Evolutionary conservation across 2,888 invertebrate genomes (phyloP), one percentile per base, ranked within the genome.

Genomic region (Macaria notata): DNA sequence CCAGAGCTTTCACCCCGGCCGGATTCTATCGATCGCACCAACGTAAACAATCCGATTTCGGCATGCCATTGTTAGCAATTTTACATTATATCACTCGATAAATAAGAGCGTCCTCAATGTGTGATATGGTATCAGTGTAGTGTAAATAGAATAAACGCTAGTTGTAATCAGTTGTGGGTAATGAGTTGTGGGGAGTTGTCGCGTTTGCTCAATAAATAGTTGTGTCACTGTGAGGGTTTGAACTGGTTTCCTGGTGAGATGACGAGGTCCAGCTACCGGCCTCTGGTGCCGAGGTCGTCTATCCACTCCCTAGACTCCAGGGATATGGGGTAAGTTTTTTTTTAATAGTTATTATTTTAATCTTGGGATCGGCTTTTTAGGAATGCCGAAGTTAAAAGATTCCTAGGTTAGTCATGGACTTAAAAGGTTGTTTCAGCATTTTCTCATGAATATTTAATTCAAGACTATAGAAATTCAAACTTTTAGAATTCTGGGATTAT

Each of bases 241-340:
- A 36, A 54, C 51, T 51, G 36, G 45, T 57, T 43, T 38, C 43
- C 31, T 49, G 56, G 48, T 61, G 52, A 72, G 64, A 90, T 91
- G 91, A 88, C 91, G 30, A 79, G 91, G 59, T 90, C 91, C 48
- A 86, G 86, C 67, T 91, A 91, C 71, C 76, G 87, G 55, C 91
- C 91, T 2, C 73, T 91, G 46, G 86, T 91, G 39, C 90, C 91
- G 3, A 73, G 91, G 44, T 78, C 88, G 4, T 89, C 91, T 0
- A 78, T 84, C 64, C 83, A 81, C 57, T 91, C 91, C 2, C 63
- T 91, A 65, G 87, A 89, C 45, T 78, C 74, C 50, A 75, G 84
- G 56, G 88, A 91, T 39, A 71, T 73, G 60, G 89, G 88, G 91
- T 90, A 61, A 86, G 90, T 79, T 9, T 9, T 41, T 36, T 19